Base-by-base conservation (phyloP, 2,113 vertebrate genomes). In the Ophiodon elongatus region DNA sequence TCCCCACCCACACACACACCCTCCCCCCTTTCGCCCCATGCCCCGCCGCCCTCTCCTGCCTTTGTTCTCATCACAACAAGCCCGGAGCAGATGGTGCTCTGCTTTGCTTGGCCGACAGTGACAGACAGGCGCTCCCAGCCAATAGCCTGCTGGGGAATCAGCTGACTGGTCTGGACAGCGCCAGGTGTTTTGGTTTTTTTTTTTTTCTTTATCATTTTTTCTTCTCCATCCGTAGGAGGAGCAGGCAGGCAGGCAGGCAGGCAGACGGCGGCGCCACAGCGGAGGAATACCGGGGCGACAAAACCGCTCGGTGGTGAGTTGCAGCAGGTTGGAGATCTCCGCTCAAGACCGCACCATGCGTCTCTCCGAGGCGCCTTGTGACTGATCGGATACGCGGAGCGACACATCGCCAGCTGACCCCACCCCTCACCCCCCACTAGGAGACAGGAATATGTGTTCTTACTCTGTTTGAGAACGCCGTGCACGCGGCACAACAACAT, bases 91-190 rank as follows among this genome's bases (percentile, higher is more conserved):
- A 96, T 95, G 96, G 96, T 91, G 94, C 91, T 93, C 91, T 83
- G 94, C 95, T 91, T 73, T 75, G 94, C 95, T 86, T 71, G 73
- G 89, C 87, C 87, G 85, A 31, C 84, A 77, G 88, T 95, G 94
- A 92, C 91, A 82, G 87, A 68, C 92, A 89, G 69, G 21, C 59
- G 78, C 91, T 63, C 84, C 81, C 94, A 89, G 89, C 97, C 97
- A 98, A 98, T 97, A 73, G 82, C 86, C 43, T 91, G 84, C 64
- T 79, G 83, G 70, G 94, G 91, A 94, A 92, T 96, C 97, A 97
- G 96, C 97, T 97, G 97, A 97, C 94, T 92, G 85, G 92, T 85
- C 93, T 92, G 95, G 95, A 95, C 95, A 95, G 93, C 94, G 94
- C 95, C 96, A 97, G 96, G 96, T 96, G 96, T 96, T 95, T 95